phyloP scores from a whole-genome alignment of 2,888 invertebrate species.

The Pomacea canaliculata region DNA sequence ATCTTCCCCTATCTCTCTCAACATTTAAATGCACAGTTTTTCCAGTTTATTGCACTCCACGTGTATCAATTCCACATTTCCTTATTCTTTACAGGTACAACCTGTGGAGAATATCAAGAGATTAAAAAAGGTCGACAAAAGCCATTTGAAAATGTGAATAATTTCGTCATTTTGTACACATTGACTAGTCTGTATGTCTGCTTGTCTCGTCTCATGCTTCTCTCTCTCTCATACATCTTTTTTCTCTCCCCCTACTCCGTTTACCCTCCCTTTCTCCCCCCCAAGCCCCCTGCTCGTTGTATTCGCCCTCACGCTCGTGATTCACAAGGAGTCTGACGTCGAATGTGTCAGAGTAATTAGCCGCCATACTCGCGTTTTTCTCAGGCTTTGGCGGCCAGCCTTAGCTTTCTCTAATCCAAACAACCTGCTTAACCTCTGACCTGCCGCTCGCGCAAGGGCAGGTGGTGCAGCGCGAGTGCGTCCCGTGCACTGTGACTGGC shows the following conservation, averaged over 20 bases:
- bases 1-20: too few relatives aligned
- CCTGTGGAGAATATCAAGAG: too few relatives aligned
- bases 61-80: too few relatives aligned
- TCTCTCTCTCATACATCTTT: neutral
- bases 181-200: too few relatives aligned
- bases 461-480: slow-evolving; percentile 8
- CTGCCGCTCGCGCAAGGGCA: slow-evolving; percentile 15
- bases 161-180: too few relatives aligned
- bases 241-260: neutral
- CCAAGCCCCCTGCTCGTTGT: neutral
- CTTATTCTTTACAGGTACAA: too few relatives aligned
- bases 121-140: too few relatives aligned
- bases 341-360: slow-evolving; percentile 37
- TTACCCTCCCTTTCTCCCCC: neutral
- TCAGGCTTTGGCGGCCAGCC: slow-evolving; percentile 5
- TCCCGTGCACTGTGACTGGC: neutral
- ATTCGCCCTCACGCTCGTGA: slow-evolving; percentile 35
- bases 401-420: slow-evolving; percentile 15
- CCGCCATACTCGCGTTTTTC: slow-evolving; percentile 19
- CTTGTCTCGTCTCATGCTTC: too few relatives aligned
- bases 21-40: too few relatives aligned
- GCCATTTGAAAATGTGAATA: too few relatives aligned
- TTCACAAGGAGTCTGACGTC: slow-evolving; percentile 27
- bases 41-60: too few relatives aligned
- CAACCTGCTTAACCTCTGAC: slow-evolving; percentile 16